These are phyloP conservation scores for Scophthalmus maximus DNA, from an alignment of 2,113 vertebrate species.

Conservation along the genomic window DNA sequence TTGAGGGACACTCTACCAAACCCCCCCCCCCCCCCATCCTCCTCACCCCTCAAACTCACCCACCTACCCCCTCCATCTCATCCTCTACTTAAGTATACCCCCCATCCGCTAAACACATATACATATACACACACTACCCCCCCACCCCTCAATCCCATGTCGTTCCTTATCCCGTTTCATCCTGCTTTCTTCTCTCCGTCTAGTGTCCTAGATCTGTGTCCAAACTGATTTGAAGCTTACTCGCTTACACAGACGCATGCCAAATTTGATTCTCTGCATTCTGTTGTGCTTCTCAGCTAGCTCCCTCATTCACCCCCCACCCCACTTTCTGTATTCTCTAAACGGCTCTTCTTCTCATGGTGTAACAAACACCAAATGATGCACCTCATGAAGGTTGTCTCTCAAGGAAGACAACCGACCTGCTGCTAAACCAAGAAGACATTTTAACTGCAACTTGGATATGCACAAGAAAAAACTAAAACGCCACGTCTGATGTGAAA, in stretches of 20 bases:
- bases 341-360: constrained; percentile 66
- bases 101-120: constrained; percentile 46
- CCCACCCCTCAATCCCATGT: constrained; percentile 62
- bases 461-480: not conserved
- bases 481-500: not conserved
- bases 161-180: constrained; percentile 73
- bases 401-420: constrained; percentile 16
- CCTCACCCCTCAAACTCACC: constrained; percentile 37
- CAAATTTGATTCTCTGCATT: constrained; percentile 82
- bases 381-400: constrained; percentile 57
- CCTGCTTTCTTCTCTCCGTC: constrained; percentile 74
- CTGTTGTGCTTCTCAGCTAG: constrained; percentile 71
- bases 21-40: constrained; percentile 44
- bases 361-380: constrained; percentile 67
- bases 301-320: constrained; percentile 29
- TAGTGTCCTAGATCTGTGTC: constrained; percentile 81
- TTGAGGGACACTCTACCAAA: constrained; percentile 71
- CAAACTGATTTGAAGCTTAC: constrained; percentile 84
- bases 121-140: constrained; percentile 54
- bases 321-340: constrained; percentile 56
- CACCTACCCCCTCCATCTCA: constrained; percentile 51
- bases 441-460: constrained; percentile 5
- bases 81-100: constrained; percentile 54
- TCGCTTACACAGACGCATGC: constrained; percentile 76
- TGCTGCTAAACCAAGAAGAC: not conserved